Evolutionary conservation across 1,140 invertebrate species (phyloP).

Genomic region (Samia ricini): DNA sequence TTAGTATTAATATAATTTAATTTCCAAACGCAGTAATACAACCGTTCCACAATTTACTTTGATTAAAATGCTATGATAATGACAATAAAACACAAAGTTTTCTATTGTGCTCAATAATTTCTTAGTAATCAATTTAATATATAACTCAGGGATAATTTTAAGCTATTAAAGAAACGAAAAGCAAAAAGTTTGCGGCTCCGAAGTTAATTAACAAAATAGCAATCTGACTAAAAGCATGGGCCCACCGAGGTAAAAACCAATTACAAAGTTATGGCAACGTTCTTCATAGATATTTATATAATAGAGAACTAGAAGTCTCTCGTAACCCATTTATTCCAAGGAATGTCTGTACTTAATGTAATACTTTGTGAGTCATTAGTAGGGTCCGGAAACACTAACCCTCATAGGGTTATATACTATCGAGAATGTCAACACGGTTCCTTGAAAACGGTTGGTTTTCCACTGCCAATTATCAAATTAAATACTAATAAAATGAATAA

Average conservation of each 20-base stretch:
- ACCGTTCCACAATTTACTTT: not conserved
- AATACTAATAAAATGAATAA: no score
- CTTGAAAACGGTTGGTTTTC: no score
- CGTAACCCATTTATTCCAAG: not conserved
- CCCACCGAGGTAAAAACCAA: conserved; percentile 63
- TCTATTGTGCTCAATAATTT: not conserved
- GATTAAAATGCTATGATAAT: not conserved
- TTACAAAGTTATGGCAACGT: conserved; percentile 66
- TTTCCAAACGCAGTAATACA: not conserved
- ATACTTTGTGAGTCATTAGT: no score
- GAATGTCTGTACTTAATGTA: not conserved
- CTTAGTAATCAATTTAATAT: conserved; percentile 6
- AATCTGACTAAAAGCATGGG: conserved; percentile 66
- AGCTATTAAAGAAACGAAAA: conserved; percentile 36
- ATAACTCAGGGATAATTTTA: conserved; percentile 34
- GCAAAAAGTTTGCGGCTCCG: conserved; percentile 45
- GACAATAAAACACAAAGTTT: not conserved
- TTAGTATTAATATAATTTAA: no score
- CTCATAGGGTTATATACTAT: no score
- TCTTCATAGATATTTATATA: conserved; percentile 58
- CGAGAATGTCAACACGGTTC: no score
- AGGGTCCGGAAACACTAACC: no score
- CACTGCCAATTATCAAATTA: no score
- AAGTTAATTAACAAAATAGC: conserved; percentile 68
- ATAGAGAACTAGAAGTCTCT: conserved; percentile 40